Evolutionary conservation across 2,888 invertebrate species (phyloP).

Genomic region (Piscicola geometra): DNA sequence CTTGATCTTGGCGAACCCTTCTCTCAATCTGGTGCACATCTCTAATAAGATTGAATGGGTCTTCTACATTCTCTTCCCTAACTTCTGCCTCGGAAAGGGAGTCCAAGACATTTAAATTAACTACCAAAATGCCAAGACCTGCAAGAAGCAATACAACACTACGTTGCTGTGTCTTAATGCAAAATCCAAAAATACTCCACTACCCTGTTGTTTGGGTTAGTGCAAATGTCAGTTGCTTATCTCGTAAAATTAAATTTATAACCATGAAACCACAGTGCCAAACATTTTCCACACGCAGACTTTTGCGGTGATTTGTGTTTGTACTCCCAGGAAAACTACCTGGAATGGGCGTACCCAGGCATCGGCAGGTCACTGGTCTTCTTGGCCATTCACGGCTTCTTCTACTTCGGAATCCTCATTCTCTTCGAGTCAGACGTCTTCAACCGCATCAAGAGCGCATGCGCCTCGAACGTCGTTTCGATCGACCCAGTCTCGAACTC

Average conservation of each 20-base stretch:
- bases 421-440: slow-evolving; percentile 60
- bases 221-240: too few relatives aligned
- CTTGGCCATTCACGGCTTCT: slow-evolving; percentile 61
- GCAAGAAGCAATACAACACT: slow-evolving; percentile 33
- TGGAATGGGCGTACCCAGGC: slow-evolving; percentile 68
- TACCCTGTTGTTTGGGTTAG: slow-evolving; percentile 24
- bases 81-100: slow-evolving; percentile 63
- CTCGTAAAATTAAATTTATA: not conserved
- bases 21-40: slow-evolving; percentile 62
- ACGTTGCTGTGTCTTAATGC: not conserved
- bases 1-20: slow-evolving; percentile 64
- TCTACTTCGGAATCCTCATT: slow-evolving; percentile 65
- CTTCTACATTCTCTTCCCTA: slow-evolving; percentile 67
- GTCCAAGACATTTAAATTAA: slow-evolving; percentile 57
- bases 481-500: slow-evolving; percentile 28
- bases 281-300: slow-evolving; percentile 25
- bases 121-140: slow-evolving; percentile 42
- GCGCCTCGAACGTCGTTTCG: slow-evolving; percentile 18
- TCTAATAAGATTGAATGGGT: slow-evolving; percentile 65
- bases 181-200: slow-evolving; percentile 46
- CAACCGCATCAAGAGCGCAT: slow-evolving; percentile 42
- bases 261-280: not conserved
- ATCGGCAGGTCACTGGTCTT: slow-evolving; percentile 67
- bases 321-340: slow-evolving; percentile 59
- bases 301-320: slow-evolving; percentile 50